Conservation (phyloP, 2,113 vertebrate genomes). For the Chaetura pelagica region DNA sequence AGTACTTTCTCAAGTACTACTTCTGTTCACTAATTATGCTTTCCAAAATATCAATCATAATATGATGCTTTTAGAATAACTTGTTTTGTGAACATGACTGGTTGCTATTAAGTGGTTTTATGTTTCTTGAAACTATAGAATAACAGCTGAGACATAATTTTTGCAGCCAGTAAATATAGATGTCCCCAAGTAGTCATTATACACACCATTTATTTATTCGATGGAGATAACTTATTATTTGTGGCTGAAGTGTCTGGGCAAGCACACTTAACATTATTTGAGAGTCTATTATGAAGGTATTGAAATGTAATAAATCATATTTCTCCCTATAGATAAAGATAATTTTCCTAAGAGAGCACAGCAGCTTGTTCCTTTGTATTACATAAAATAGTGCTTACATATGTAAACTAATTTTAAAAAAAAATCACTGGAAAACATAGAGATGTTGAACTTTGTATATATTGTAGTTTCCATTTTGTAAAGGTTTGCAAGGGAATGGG, state of each 20-base stretch:
- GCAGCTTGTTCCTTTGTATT: not conserved
- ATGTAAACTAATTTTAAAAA: not conserved
- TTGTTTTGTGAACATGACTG: not conserved
- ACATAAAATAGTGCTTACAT: not conserved
- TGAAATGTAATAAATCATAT: not conserved
- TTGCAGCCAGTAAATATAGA: conserved; percentile 17
- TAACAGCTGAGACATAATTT: conserved; percentile 42
- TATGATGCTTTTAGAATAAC: conserved; percentile 37
- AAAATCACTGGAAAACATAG: not conserved
- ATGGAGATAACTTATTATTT: conserved; percentile 12
- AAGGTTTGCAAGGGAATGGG: not conserved
- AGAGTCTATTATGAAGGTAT: conserved; percentile 40
- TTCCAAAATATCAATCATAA: not conserved
- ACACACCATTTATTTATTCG: conserved; percentile 18
- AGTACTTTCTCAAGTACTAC: not conserved
- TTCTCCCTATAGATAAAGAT: not conserved
- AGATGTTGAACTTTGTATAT: not conserved
- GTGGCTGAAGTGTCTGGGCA: not conserved
- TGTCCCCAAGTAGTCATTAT: conserved; percentile 45
- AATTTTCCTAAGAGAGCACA: not conserved
- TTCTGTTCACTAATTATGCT: conserved; percentile 6
- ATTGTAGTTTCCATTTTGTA: not conserved
- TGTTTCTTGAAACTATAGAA: conserved; percentile 56
- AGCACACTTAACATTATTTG: not conserved
- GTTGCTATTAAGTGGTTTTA: conserved; percentile 18